Conservation (phyloP, 2,797 vertebrate species). For the Diplodus puntazzo region DNA sequence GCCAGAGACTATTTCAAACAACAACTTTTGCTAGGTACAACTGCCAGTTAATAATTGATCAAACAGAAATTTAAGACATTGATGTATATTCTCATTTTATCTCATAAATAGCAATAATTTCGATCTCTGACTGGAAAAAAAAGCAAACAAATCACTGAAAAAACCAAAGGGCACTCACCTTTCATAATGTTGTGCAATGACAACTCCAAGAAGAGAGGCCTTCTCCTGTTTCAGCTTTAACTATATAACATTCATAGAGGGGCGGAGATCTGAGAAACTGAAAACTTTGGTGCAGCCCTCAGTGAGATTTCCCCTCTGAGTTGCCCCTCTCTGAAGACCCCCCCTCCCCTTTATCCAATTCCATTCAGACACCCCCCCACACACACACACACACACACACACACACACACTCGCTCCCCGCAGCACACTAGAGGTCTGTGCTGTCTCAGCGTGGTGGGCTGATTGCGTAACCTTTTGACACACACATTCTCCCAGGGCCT, state of each 20-base stretch:
- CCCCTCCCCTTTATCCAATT: conserved; percentile 57
- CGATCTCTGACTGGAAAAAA: not conserved
- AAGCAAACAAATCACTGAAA: not conserved
- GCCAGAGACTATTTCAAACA: not conserved
- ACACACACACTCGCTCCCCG: conserved; percentile 53
- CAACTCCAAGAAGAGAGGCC: conserved; percentile 49
- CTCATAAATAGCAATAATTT: not conserved
- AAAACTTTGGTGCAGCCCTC: conserved; percentile 68
- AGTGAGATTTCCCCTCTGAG: conserved; percentile 70
- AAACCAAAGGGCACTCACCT: conserved; percentile 76
- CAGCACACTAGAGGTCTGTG: conserved; percentile 83
- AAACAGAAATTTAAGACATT: not conserved
- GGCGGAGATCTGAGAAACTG: conserved; percentile 66
- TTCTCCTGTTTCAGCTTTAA: conserved; percentile 67
- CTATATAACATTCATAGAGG: conserved; percentile 72
- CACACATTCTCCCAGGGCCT: conserved; percentile 74
- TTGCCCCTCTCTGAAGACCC: conserved; percentile 55
- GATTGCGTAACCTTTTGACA: conserved; percentile 86
- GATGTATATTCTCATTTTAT: not conserved
- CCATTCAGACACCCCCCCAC: conserved; percentile 74
- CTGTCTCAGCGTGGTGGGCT: conserved; percentile 74
- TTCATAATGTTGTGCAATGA: conserved; percentile 66
- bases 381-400: conserved; percentile 43
- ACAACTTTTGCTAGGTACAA: not conserved
- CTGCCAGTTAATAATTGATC: not conserved